Evolutionary conservation across 2,888 invertebrate genomes (phyloP).

Genomic region (Syrphus vitripennis): DNA sequence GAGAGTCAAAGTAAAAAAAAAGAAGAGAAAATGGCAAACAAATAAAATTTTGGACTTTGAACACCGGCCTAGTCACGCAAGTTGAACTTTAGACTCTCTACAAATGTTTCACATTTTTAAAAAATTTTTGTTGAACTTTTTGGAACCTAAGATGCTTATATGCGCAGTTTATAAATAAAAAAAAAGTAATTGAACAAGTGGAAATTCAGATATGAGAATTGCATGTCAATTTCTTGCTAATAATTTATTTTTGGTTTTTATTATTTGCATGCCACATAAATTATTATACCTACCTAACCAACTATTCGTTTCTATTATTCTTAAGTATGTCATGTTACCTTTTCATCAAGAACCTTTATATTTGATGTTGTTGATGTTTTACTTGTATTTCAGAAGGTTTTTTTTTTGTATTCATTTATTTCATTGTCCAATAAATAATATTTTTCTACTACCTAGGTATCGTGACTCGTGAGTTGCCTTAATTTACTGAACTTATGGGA

Average conservation of each 20-base stretch:
- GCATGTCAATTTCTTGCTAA: neutral
- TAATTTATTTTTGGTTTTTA: neutral
- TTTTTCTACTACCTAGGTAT: neutral
- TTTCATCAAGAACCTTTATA: neutral
- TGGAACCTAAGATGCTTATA: neutral
- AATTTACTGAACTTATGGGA: neutral
- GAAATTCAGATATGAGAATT: neutral
- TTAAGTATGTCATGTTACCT: neutral
- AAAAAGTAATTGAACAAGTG: constrained; percentile 10
- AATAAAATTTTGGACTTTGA: constrained; percentile 29
- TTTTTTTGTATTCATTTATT: constrained; percentile 3
- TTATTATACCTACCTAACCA: too few relatives aligned
- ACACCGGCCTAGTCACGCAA: constrained; percentile 5
- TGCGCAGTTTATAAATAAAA: neutral
- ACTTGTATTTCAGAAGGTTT: neutral
- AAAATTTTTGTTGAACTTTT: neutral
- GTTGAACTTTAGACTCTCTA: constrained; percentile 40
- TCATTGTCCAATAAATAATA: neutral
- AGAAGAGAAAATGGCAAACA: neutral
- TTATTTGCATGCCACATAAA: too few relatives aligned
- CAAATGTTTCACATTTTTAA: neutral
- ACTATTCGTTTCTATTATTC: too few relatives aligned
- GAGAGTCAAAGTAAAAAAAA: neutral
- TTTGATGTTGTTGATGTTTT: neutral
- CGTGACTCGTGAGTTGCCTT: constrained; percentile 8